phyloP scores from a whole-genome alignment of 2,888 invertebrate species.

The Melanophora roralis region DNA sequence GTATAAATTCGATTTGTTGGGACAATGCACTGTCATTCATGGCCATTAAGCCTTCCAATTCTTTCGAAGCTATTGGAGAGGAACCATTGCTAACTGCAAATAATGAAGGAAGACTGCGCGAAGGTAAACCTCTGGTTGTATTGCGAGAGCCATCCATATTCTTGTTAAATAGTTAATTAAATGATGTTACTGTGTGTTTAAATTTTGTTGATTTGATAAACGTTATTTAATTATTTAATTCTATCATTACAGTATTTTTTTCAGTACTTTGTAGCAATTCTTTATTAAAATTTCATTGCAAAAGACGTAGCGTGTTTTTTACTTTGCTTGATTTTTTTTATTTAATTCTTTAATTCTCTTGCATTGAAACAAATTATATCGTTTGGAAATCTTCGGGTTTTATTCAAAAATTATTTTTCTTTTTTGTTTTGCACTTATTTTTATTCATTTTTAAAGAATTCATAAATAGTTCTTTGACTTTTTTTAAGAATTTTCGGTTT shows the following conservation, averaged over 20 bases:
- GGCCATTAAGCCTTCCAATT: slow-evolving; percentile 75
- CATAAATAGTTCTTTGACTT: slow-evolving; percentile 7
- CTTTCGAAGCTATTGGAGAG: slow-evolving; percentile 64
- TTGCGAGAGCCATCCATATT: slow-evolving; percentile 56
- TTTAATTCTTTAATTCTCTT: slow-evolving; percentile 41
- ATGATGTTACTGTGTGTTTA: neutral
- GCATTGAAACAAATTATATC: slow-evolving; percentile 41
- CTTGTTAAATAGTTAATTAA: neutral
- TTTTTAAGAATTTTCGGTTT: slow-evolving; percentile 3
- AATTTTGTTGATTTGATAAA: slow-evolving; percentile 8
- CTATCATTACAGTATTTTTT: slow-evolving; percentile 9
- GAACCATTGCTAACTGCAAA: slow-evolving; percentile 63
- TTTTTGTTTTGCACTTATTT: slow-evolving; percentile 59
- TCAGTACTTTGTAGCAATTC: slow-evolving; percentile 19
- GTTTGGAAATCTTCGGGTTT: slow-evolving; percentile 4
- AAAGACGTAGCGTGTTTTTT: slow-evolving; percentile 39
- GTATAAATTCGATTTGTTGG: slow-evolving; percentile 77
- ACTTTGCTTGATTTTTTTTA: neutral
- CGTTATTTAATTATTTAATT: slow-evolving; percentile 14
- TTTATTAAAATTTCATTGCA: slow-evolving; percentile 25
- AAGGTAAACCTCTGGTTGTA: slow-evolving; percentile 61
- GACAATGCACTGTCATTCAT: slow-evolving; percentile 76
- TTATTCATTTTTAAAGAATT: slow-evolving; percentile 31
- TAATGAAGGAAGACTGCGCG: slow-evolving; percentile 66
- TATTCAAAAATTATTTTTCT: slow-evolving; percentile 44